Base-by-base conservation (phyloP, 2,113 vertebrate genomes). In the Hepsetus odoe region DNA sequence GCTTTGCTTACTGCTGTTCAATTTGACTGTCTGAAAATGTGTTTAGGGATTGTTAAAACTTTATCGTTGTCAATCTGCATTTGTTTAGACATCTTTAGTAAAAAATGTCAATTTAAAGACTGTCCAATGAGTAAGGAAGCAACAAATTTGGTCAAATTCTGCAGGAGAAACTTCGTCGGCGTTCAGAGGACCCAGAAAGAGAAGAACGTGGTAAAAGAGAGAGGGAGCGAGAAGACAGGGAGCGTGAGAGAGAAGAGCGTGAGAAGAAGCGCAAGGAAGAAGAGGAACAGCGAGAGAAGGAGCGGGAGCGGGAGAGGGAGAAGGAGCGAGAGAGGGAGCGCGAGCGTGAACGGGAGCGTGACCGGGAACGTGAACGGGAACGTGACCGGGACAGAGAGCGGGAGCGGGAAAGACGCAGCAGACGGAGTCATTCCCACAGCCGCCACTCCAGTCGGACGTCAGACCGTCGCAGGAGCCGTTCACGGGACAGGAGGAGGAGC, bases 371-470 rank as follows among this genome's bases (percentile, higher is more conserved):
- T 6, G 96, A 97, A 0, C 85, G 86, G 0, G 92, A 92, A 0
- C 33, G 82, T 0, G 87, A 89, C 6, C 4, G 81, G 5, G 87
- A 88, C 0, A 16, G 93, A 67, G 93, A 96, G 35, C 93, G 94
- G 20, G 94, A 96, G 72, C 88, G 92, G 35, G 94, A 93, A 76
- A 87, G 94, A 30, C 93, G 96, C 68, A 92, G 93, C n/a, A 95
- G 96, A 64, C 92, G 97, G 72, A 99, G 98, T 88, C 93, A 95
- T 81, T 98, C 97, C 0, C 91, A 94, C 83, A 98, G 96, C 85
- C 92, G 96, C 68, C 96, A 98, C 83, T 98, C 96, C 3, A 98
- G 97, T 85, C 92, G 95, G 51, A 90, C 96, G 0, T 98, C 98
- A 7, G 98, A 98, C 84, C 93, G 96, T 79, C 94, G 95, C 42